A percentile compares a stretch with the other conserved stretches of the same genome.
phyloP scores from a whole-genome alignment of 2,797 vertebrate species.

The Lates japonicus region DNA sequence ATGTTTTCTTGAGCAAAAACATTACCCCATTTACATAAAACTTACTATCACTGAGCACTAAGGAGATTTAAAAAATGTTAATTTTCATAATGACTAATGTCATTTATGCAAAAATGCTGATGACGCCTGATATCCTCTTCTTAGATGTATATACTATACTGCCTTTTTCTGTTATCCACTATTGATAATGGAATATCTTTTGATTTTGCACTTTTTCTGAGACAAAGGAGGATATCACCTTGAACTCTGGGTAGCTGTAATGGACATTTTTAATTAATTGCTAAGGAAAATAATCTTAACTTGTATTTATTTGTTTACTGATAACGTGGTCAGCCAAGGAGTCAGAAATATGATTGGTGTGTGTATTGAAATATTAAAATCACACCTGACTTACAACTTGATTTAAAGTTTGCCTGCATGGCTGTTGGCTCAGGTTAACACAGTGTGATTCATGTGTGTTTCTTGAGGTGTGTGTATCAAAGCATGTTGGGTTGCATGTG shows the following conservation, averaged over 20 bases:
- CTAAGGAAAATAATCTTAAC: background rate
- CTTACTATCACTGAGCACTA: too few relatives aligned
- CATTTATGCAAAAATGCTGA: too few relatives aligned
- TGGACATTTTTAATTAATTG: background rate
- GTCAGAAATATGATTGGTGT: background rate
- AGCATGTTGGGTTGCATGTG: slow-evolving; percentile 46
- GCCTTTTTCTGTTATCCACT: too few relatives aligned
- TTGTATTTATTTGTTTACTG: too few relatives aligned
- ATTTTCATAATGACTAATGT: too few relatives aligned
- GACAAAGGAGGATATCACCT: background rate
- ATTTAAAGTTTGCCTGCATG: slow-evolving; percentile 5
- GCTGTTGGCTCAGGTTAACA: too few relatives aligned
- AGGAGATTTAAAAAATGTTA: too few relatives aligned
- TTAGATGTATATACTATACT: too few relatives aligned
- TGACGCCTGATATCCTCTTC: too few relatives aligned
- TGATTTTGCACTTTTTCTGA: too few relatives aligned
- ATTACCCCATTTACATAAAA: background rate
- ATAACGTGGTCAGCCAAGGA: background rate
- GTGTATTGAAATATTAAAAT: background rate
- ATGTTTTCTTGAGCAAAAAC: background rate
- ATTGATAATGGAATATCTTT: too few relatives aligned
- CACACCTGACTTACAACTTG: background rate
- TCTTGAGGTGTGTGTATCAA: slow-evolving; percentile 31
- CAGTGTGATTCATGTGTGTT: slow-evolving; percentile 5
- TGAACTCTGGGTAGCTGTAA: background rate